phyloP scores from a whole-genome alignment of 2,113 vertebrate genomes.

The Dasypus novemcinctus region DNA sequence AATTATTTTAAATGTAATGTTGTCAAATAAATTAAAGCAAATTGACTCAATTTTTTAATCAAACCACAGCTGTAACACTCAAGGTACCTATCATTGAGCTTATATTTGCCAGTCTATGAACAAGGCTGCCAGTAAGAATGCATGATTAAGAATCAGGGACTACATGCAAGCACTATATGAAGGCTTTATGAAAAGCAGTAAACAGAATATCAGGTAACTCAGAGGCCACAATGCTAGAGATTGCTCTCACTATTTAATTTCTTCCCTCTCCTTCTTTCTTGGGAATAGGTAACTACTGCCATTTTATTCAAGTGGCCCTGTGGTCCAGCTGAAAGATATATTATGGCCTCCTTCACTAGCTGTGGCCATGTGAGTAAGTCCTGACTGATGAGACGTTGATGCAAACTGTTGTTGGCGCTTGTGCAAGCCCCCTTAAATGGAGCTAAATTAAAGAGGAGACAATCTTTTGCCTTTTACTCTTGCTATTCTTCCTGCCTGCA shows the following conservation, averaged over 20 bases:
- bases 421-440: background rate
- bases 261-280: background rate
- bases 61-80: background rate
- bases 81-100: background rate
- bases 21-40: background rate
- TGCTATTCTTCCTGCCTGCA: background rate
- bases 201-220: background rate
- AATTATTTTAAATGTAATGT: background rate
- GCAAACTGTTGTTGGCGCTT: background rate
- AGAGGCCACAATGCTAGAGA: background rate
- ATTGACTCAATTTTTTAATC: background rate
- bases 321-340: background rate
- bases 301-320: background rate
- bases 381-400: background rate
- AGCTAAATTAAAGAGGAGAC: background rate
- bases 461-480: background rate
- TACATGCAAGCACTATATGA: background rate
- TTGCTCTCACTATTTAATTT: background rate
- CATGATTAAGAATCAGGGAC: background rate
- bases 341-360: background rate
- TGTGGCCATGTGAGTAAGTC: background rate
- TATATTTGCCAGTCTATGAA: background rate
- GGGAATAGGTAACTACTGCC: background rate
- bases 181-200: background rate
- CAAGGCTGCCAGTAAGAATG: background rate